Evolutionary conservation across 2,888 invertebrate genomes (phyloP).

Genomic region (Rhaphigaster nebulosa): DNA sequence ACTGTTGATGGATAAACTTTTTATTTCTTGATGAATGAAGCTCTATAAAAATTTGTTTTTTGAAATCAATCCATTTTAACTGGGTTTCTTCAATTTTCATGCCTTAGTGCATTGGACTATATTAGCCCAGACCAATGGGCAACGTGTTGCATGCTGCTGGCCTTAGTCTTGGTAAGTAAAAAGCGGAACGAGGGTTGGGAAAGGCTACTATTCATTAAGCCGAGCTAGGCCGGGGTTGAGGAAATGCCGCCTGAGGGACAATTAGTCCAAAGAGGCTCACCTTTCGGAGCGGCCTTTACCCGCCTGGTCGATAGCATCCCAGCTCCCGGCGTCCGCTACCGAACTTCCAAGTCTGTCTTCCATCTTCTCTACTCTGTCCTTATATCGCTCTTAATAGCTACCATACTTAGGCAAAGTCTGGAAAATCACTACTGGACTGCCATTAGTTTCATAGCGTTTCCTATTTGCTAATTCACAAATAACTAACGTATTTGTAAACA

Average conservation of each 20-base stretch:
- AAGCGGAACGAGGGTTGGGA: neutral
- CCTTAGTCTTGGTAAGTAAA: slow-evolving; percentile 8
- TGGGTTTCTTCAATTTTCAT: too few relatives aligned
- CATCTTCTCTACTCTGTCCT: neutral
- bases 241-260: slow-evolving; percentile 27
- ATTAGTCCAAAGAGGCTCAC: slow-evolving; percentile 28
- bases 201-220: neutral
- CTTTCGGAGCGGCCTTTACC: neutral
- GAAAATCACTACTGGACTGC: too few relatives aligned
- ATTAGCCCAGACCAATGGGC: neutral
- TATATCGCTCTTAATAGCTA: too few relatives aligned
- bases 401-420: too few relatives aligned
- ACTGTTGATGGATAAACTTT: too few relatives aligned
- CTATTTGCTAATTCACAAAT: too few relatives aligned
- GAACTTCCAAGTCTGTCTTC: neutral
- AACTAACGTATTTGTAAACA: too few relatives aligned
- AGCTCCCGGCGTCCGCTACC: neutral
- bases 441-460: too few relatives aligned
- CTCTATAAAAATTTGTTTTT: too few relatives aligned
- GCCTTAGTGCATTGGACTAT: too few relatives aligned
- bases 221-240: neutral
- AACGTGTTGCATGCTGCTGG: neutral
- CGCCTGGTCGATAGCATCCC: slow-evolving; percentile 11
- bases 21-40: too few relatives aligned
- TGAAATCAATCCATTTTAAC: too few relatives aligned